phyloP scores from a whole-genome alignment of 2,113 vertebrate genomes.

The Centropristis striata region DNA sequence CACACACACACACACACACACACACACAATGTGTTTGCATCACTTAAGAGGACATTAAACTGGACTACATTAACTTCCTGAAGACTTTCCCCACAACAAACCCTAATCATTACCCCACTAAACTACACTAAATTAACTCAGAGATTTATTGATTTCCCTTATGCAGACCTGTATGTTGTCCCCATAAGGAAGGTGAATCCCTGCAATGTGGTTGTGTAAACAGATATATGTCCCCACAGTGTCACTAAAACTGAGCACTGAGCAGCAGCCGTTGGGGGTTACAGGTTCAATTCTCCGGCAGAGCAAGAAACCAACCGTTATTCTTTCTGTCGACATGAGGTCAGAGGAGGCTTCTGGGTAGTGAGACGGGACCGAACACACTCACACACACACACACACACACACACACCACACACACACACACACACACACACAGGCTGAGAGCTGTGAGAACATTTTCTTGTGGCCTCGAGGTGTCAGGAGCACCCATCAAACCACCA shows the following conservation, averaged over 20 bases:
- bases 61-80: too few relatives aligned
- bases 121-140: too few relatives aligned
- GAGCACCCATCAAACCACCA: conserved; percentile 73
- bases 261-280: neutral
- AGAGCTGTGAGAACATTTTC: conserved; percentile 74
- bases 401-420: conserved; percentile 35
- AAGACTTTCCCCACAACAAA: too few relatives aligned
- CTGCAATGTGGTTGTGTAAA: too few relatives aligned
- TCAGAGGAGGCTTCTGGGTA: conserved; percentile 53
- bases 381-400: conserved; percentile 38
- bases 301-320: conserved; percentile 32
- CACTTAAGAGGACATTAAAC: too few relatives aligned
- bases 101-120: too few relatives aligned
- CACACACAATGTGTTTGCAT: too few relatives aligned
- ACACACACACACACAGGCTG: conserved; percentile 10
- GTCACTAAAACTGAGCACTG: neutral
- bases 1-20: too few relatives aligned
- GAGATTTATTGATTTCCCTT: too few relatives aligned
- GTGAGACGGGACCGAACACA: conserved; percentile 24
- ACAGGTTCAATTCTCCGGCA: conserved; percentile 20
- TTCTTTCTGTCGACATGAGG: conserved; percentile 35
- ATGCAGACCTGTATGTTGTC: too few relatives aligned
- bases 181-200: too few relatives aligned
- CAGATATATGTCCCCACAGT: too few relatives aligned
- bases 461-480: conserved; percentile 73